Conservation (phyloP, 2,888 invertebrate genomes). For the Odontomyia ornata region DNA sequence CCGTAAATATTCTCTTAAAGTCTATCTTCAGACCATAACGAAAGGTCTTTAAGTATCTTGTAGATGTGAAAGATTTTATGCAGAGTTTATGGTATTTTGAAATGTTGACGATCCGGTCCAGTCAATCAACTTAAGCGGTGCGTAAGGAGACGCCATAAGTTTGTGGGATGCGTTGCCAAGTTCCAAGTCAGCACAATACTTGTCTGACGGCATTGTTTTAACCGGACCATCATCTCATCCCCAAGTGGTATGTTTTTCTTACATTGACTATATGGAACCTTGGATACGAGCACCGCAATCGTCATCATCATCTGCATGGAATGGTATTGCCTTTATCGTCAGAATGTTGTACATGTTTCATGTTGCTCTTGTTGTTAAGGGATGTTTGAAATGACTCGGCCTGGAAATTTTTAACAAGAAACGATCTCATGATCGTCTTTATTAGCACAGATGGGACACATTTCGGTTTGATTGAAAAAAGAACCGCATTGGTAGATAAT, state of each 20-base stretch:
- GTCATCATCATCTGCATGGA: neutral
- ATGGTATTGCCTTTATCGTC: constrained; percentile 26
- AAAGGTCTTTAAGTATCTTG: neutral
- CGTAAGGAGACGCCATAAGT: constrained; percentile 43
- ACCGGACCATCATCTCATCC: constrained; percentile 32
- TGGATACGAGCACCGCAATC: neutral
- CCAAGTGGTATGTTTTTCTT: constrained; percentile 1
- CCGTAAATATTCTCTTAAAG: too few relatives aligned
- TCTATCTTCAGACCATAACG: too few relatives aligned
- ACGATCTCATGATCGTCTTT: neutral
- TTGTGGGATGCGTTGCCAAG: constrained; percentile 32
- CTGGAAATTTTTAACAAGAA: neutral
- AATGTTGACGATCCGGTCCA: constrained; percentile 46
- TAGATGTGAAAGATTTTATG: constrained; percentile 4
- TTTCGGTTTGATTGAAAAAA: neutral
- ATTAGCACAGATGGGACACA: neutral
- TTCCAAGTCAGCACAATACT: constrained; percentile 45
- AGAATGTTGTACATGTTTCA: constrained; percentile 16
- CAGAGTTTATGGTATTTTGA: constrained; percentile 45
- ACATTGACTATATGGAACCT: constrained; percentile 11
- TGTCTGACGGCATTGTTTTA: constrained; percentile 47
- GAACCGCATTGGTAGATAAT: neutral
- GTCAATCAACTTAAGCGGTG: constrained; percentile 48
- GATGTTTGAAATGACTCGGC: neutral
- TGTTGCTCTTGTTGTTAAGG: constrained; percentile 1